Conservation (phyloP, 1,140 invertebrate species). For the Sesamia nonagrioides region DNA sequence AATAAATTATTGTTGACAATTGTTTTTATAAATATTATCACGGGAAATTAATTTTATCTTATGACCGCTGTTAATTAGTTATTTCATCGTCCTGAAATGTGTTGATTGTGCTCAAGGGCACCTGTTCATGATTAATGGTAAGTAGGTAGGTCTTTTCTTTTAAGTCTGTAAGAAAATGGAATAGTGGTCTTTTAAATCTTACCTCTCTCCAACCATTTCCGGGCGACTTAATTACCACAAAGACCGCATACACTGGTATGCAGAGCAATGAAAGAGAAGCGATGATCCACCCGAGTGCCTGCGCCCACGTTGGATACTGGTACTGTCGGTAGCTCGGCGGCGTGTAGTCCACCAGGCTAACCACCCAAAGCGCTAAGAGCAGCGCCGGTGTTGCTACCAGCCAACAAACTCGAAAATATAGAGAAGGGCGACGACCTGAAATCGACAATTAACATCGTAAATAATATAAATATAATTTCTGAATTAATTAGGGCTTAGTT, state of each 20-base stretch:
- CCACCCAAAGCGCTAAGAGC: conserved; percentile 95
- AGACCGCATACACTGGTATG: conserved; percentile 94
- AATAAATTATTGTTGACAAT: background rate
- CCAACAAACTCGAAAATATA: conserved; percentile 96
- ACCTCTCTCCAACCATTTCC: conserved; percentile 93
- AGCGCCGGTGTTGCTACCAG: conserved; percentile 93
- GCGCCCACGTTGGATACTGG: conserved; percentile 94
- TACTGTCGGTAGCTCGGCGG: conserved; percentile 93
- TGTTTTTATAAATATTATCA: too few relatives aligned
- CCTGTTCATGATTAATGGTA: background rate
- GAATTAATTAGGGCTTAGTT: too few relatives aligned
- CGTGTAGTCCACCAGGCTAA: conserved; percentile 95
- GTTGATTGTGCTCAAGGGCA: background rate
- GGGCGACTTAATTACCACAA: conserved; percentile 91
- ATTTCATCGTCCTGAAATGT: background rate
- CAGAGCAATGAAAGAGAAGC: conserved; percentile 94
- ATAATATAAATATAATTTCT: background rate
- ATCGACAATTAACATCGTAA: background rate
- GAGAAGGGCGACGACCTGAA: conserved; percentile 89
- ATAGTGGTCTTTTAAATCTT: conserved; percentile 52
- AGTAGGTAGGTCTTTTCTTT: background rate
- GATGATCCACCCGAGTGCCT: conserved; percentile 95
- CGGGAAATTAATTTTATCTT: too few relatives aligned
- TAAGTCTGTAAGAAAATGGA: background rate
- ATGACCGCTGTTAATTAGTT: background rate